Conservation (phyloP, 2,888 invertebrate genomes). For the Mythimna loreyi region DNA sequence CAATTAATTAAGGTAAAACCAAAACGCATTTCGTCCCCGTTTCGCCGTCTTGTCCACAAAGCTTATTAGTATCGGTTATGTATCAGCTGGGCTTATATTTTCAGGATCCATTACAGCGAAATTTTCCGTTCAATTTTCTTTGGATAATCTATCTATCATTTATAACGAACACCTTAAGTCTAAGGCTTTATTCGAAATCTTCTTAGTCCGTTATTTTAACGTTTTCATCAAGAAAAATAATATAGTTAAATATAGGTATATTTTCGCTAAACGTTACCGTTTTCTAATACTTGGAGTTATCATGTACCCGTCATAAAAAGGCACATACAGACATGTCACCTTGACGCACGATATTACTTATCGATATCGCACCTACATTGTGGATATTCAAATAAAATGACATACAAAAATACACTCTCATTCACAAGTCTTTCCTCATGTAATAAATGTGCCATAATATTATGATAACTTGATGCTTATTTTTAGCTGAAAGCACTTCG, state of each 20-base stretch:
- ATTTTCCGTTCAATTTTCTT: constrained; percentile 6
- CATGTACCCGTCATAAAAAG: constrained; percentile 36
- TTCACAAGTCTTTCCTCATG: constrained; percentile 29
- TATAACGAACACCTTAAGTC: background rate
- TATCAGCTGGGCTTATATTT: constrained; percentile 9
- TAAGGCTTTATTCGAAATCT: constrained; percentile 19
- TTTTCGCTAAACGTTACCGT: constrained; percentile 18
- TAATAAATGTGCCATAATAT: constrained; percentile 57
- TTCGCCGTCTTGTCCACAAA: background rate
- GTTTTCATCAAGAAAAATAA: constrained; percentile 4
- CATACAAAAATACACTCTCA: constrained; percentile 25
- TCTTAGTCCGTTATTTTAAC: constrained; percentile 11
- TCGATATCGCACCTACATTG: constrained; percentile 22
- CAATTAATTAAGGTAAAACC: constrained; percentile 23
- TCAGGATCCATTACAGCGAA: background rate
- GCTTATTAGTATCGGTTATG: background rate
- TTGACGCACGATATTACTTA: constrained; percentile 45
- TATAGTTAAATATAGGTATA: background rate
- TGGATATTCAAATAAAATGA: constrained; percentile 46
- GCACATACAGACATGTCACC: constrained; percentile 36
- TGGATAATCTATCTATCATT: constrained; percentile 33
- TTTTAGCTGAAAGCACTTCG: constrained; percentile 55
- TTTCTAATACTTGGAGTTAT: constrained; percentile 34
- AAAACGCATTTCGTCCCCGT: constrained; percentile 1
- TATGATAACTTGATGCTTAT: constrained; percentile 51